Evolutionary conservation across 2,888 invertebrate species (phyloP), one percentile per base, ranked within the genome.

Genomic region (Melanostoma scalare): DNA sequence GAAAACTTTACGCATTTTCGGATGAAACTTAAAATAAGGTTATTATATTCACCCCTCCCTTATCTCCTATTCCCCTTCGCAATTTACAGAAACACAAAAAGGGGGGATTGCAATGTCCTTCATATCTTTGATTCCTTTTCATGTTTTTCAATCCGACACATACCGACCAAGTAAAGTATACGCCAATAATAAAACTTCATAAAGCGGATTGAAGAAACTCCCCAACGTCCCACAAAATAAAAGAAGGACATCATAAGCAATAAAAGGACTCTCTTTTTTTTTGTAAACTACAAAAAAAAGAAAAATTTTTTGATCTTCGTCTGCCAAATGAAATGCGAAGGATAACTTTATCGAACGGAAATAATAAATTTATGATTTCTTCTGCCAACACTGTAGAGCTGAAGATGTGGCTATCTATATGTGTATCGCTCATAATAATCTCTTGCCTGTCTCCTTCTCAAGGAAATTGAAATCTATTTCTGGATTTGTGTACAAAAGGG

Each of bases 301-400:
- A 20, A 20, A 20, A 20, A 20, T 38, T 55, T 81, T 68, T 69
- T 58, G 53, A 69, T 75, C 36, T 69, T 55, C 31, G 53, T 61
- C 69, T 31, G 53, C 50, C 55, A 68, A 61, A 68, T 68, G 44
- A 68, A 68, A 56, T 61, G 55, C 53, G 20, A 58, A 60, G 69
- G 58, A 71, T 76, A 58, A 42, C 50, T 78, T 69, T 74, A 82
- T 78, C 56, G 78, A 78, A 82, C 56, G 82, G 73, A 82, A 74
- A 61, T 78, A 82, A 78, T 78, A 78, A 82, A 82, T 82, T 68
- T 73, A 82, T 78, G 73, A 73, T 69, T 69, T n/a, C 38, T 52
- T 6, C 53, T 56, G 63, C 46, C 42, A 52, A 55, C 60, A 44
- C 42, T n/a, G 9, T 8, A 35, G 35, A 35, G 35, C 20, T 38